Base-by-base conservation (phyloP, 1,140 invertebrate genomes). In the Kradibia gibbosae region DNA sequence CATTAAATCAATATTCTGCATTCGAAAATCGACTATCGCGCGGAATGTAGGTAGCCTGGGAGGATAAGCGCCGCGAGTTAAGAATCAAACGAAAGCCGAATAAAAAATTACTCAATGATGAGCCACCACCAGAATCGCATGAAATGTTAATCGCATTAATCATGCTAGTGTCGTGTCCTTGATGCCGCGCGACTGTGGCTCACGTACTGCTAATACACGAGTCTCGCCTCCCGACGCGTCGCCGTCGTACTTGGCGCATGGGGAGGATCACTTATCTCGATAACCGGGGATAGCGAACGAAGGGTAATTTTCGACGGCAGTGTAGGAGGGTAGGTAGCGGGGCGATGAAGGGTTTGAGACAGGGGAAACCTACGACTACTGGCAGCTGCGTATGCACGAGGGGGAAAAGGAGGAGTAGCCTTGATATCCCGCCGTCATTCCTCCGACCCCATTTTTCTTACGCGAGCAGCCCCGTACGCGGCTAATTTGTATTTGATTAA, bases 401-500 rank as follows among this genome's bases (percentile, higher is more conserved):
- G 62, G 39, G 5, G 34, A 31, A 34, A 67, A 67, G 31, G 62
- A 34, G 13, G 62, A 67, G 15, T 34, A 67, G 31, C 31, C 62
- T 67, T 67, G 62, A n/a, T n/a, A n/a, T n/a, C n/a, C 50, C 20
- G 3, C 50, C 50, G 20, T 20, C 50, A 20, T 8, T 17, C 20
- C 15, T 3, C 22, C 50, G 10, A 3, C 15, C 50, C 22, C 5
- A 8, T 53, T 22, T 22, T 53, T 22, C 50, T 53, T 4, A 11
- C 50, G 50, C 50, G 10, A 39, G 55, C 11, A 50, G 22, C 55
- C 42, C n/a, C 13, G 28, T 57, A 57, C 50, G 20, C 62, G 28
- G 45, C 80, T 82, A 82, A 82, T 78, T 82, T 82, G 48, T 78
- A 73, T 74, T 82, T 75, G 75, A 82, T 82, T 78, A 79, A 82